Evolutionary conservation across 2,888 invertebrate genomes (phyloP).

Genomic region (Nebria salina): DNA sequence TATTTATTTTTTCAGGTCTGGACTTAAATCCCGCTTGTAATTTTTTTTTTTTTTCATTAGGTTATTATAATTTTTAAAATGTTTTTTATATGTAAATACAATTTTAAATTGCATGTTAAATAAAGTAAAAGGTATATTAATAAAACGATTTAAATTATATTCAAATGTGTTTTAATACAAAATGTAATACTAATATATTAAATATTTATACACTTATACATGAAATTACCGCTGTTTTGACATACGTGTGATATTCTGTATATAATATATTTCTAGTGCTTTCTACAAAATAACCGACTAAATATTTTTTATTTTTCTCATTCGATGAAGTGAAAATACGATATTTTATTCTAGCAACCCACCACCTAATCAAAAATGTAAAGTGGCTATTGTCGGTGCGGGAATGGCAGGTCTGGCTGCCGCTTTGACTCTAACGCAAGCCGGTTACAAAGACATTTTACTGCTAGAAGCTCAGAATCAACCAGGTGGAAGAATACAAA

Average conservation of each 20-base stretch:
- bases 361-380: slow-evolving; percentile 30
- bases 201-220: too few relatives aligned
- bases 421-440: slow-evolving; percentile 63
- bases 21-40: neutral
- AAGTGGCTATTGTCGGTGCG: slow-evolving; percentile 68
- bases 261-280: neutral
- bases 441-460: slow-evolving; percentile 63
- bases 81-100: neutral
- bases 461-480: slow-evolving; percentile 67
- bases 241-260: too few relatives aligned
- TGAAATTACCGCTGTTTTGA: too few relatives aligned
- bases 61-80: neutral
- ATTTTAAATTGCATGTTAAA: neutral
- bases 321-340: neutral
- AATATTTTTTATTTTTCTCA: neutral
- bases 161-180: neutral
- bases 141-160: neutral
- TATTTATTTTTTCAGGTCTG: neutral
- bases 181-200: neutral
- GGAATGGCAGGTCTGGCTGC: slow-evolving; percentile 71
- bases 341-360: slow-evolving; percentile 16
- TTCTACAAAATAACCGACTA: too few relatives aligned
- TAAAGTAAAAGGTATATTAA: neutral
- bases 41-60: neutral
- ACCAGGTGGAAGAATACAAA: slow-evolving; percentile 67